phyloP scores from a whole-genome alignment of 1,140 invertebrate species.

The Lanistes nyassanus region DNA sequence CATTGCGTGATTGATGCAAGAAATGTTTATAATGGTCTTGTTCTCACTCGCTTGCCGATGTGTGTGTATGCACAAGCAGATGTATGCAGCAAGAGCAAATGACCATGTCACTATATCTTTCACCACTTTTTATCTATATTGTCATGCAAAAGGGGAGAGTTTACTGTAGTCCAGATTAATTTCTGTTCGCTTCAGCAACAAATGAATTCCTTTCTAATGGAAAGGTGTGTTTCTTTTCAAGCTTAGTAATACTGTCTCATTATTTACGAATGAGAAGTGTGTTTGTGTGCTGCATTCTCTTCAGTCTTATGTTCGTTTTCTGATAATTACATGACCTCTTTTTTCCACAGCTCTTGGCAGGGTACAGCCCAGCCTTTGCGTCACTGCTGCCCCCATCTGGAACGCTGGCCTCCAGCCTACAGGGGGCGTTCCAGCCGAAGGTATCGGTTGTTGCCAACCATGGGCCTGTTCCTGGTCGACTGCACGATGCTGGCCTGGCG shows the following conservation, averaged over 20 bases:
- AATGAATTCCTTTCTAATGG: not conserved
- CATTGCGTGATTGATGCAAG: too few relatives aligned
- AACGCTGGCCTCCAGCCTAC: constrained; percentile 79
- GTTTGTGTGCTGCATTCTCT: not conserved
- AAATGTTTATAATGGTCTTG: too few relatives aligned
- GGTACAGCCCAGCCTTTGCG: constrained; percentile 76
- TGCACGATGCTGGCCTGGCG: constrained; percentile 24
- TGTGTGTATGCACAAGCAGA: too few relatives aligned
- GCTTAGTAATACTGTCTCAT: not conserved
- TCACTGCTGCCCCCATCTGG: constrained; percentile 81
- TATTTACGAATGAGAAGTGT: not conserved
- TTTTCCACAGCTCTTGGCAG: constrained; percentile 47
- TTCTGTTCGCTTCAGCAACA: too few relatives aligned
- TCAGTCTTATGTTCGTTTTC: constrained; percentile 6
- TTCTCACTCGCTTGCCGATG: too few relatives aligned
- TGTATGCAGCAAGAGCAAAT: too few relatives aligned
- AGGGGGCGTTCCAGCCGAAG: constrained; percentile 89
- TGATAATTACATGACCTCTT: constrained; percentile 16
- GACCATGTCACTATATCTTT: too few relatives aligned
- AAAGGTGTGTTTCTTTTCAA: not conserved
- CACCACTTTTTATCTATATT: too few relatives aligned
- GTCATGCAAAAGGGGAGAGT: too few relatives aligned
- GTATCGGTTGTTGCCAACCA: constrained; percentile 67
- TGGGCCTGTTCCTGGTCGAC: constrained; percentile 17
- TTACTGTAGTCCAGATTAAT: not conserved